These are phyloP conservation scores for Ylistrum balloti DNA, from an alignment of 1,140 invertebrate species.

Conservation along the genomic window DNA sequence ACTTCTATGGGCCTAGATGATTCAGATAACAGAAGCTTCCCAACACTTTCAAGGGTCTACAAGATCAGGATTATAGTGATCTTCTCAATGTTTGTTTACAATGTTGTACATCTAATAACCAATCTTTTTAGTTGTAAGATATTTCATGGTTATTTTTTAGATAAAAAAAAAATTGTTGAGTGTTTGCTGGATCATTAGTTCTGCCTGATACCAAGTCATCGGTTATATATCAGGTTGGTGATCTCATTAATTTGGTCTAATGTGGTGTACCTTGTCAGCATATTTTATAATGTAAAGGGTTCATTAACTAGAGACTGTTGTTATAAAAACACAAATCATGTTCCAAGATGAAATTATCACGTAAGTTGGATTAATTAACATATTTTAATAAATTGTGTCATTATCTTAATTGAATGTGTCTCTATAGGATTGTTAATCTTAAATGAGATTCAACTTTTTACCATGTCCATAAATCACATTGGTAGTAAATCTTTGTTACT, in stretches of 20 bases:
- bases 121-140: background rate
- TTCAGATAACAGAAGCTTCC: background rate
- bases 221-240: background rate
- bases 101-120: background rate
- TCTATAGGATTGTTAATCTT: background rate
- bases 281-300: background rate
- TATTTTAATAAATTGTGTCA: constrained; percentile 14
- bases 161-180: background rate
- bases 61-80: background rate
- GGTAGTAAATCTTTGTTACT: background rate
- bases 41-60: background rate
- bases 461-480: background rate
- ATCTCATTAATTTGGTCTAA: background rate
- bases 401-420: constrained; percentile 34
- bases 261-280: constrained; percentile 15
- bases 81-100: constrained; percentile 27
- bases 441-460: background rate
- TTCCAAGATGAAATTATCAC: background rate
- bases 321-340: background rate
- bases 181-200: background rate
- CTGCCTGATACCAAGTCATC: background rate
- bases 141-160: background rate
- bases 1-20: background rate
- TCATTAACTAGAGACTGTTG: background rate
- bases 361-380: background rate